Conservation (phyloP, 2,113 vertebrate genomes). For the Engystomops pustulosus region DNA sequence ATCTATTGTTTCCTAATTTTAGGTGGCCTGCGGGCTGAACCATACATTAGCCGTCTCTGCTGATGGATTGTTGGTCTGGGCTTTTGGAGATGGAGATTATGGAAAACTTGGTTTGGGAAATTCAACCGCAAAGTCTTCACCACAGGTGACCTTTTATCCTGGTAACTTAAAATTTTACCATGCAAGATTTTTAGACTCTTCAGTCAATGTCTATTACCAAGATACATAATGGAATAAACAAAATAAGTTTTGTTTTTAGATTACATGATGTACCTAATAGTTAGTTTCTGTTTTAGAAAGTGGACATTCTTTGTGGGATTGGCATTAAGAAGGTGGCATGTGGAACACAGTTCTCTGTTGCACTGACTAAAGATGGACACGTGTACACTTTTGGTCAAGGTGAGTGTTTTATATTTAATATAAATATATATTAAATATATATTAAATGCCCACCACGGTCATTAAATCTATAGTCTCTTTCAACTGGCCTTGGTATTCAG, state of each 20-base stretch:
- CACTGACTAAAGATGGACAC: slow-evolving; percentile 82
- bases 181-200: not conserved
- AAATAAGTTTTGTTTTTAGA: not conserved
- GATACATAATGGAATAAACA: no score
- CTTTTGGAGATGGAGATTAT: slow-evolving; percentile 86
- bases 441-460: no score
- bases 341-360: slow-evolving; percentile 86
- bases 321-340: slow-evolving; percentile 85
- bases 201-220: no score
- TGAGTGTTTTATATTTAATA: slow-evolving; percentile 66
- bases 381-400: slow-evolving; percentile 87
- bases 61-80: slow-evolving; percentile 86
- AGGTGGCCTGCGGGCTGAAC: slow-evolving; percentile 86
- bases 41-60: slow-evolving; percentile 83
- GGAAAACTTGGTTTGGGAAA: slow-evolving; percentile 85
- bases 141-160: slow-evolving; percentile 72
- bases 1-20: not conserved
- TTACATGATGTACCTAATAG: no score
- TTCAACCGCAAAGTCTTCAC: slow-evolving; percentile 85
- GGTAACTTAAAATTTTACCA: not conserved
- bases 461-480: no score
- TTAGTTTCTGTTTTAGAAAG: slow-evolving; percentile 72
- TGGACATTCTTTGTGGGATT: slow-evolving; percentile 84
- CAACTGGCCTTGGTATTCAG: no score
- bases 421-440: no score